A percentile compares a stretch with the other conserved stretches of the same genome.
Evolutionary conservation across 1,140 invertebrate species (phyloP).

Genomic region (Dreissena polymorpha): DNA sequence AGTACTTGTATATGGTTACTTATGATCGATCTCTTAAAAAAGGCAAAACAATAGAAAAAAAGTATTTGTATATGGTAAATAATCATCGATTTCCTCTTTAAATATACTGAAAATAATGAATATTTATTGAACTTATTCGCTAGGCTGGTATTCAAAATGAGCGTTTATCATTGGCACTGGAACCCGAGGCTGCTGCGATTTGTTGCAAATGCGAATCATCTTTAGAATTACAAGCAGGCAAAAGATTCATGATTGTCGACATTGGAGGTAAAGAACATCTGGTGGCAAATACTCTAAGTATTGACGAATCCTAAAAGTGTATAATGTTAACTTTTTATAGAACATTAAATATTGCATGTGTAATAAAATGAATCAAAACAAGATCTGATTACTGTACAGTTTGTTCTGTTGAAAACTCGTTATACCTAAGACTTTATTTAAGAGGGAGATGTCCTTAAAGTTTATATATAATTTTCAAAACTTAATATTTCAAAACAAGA

Average conservation of each 20-base stretch:
- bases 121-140: neutral
- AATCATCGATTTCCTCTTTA: no score
- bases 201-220: constrained; percentile 24
- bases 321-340: neutral
- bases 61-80: neutral
- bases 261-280: constrained; percentile 27
- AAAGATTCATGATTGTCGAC: constrained; percentile 23
- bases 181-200: constrained; percentile 34
- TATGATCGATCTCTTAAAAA: no score
- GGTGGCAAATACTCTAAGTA: neutral
- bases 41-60: no score
- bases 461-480: no score
- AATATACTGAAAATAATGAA: no score
- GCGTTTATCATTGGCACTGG: constrained; percentile 14
- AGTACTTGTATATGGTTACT: neutral
- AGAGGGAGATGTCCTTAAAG: no score
- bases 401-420: no score
- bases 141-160: constrained; percentile 36
- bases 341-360: no score
- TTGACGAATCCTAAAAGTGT: neutral
- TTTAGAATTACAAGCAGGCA: constrained; percentile 4
- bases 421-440: no score
- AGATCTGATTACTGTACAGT: no score
- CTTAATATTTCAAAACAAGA: no score
- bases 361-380: no score